phyloP scores from a whole-genome alignment of 2,113 vertebrate genomes.

The Tachysurus vachellii region DNA sequence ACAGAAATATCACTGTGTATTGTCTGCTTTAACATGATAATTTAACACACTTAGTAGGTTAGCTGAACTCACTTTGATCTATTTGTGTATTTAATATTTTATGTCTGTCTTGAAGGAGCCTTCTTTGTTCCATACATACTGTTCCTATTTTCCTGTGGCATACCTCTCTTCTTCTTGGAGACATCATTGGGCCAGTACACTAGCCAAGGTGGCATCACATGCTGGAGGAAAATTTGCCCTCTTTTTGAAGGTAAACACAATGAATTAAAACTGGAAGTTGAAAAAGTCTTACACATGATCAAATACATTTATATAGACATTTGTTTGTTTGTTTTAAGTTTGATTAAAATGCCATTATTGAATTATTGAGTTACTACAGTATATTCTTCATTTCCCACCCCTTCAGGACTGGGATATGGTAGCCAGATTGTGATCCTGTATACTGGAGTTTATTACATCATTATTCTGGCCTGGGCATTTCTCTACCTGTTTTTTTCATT shows the following conservation, averaged over 20 bases:
- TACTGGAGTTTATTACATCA: conserved; percentile 80
- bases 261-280: background rate
- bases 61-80: background rate
- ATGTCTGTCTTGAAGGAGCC: conserved; percentile 62
- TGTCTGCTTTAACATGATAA: background rate
- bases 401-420: conserved; percentile 72
- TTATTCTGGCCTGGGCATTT: conserved; percentile 93
- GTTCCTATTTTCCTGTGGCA: conserved; percentile 74
- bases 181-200: conserved; percentile 78
- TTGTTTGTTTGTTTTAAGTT: conserved; percentile 10
- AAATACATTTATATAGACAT: background rate
- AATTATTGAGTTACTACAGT: background rate
- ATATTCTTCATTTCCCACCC: background rate
- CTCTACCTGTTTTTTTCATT: conserved; percentile 93
- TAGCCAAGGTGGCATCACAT: conserved; percentile 75
- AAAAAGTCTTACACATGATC: background rate
- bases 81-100: background rate
- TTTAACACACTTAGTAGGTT: background rate
- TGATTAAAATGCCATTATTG: background rate
- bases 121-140: conserved; percentile 76
- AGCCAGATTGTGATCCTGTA: conserved; percentile 74
- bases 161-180: conserved; percentile 77
- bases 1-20: background rate
- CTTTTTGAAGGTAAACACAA: conserved; percentile 72
- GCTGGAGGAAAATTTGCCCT: conserved; percentile 78